Base-by-base conservation (phyloP, 1,140 invertebrate species). In the Caenorhabditis brenneri region DNA sequence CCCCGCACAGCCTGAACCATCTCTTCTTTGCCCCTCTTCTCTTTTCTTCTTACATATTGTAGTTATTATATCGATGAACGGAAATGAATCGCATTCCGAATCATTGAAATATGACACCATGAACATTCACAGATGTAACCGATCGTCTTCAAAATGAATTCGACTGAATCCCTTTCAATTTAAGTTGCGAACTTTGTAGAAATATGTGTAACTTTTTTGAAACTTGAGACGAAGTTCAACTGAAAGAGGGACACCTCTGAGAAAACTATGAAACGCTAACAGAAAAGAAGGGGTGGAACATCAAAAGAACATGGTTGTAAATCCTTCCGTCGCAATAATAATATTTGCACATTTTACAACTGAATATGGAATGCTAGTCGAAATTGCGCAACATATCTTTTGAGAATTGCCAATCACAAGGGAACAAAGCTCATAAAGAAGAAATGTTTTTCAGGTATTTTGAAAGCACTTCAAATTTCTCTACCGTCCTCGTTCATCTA, bases 401-500 rank as follows among this genome's bases (percentile, higher is more conserved):
- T n/a, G 2, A 1, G 36, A n/a, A 39, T 39, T 36, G 24, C 9
- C 12, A 7, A 29, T 9, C 2, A 29, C 5, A 29, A 12, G 27
- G 5, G 33, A 33, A 39, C 33, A 78, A 78, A 78, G 0, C 7
- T 15, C 9, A 6, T 12, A 74, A 15, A 27, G 19, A 46, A 22
- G 12, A 48, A 79, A 53, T 65, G 1, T 78, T 51, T 82, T 88
- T 53, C 58, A 87, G 88, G 88, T 24, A 93, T 95, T 39, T 92
- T 92, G 39, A 89, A 92, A 84, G 94, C 94, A 0, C 90, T 95
- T 2, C 92, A 94, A 82, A 92, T 93, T 15, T 93, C 93, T 42
- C 89, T 93, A 10, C 94, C 94, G 0, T 92, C 93, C 78, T 95
- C 94, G 0, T 94, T 93, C 88, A 92, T 95, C 42, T 95, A 94